Evolutionary conservation across 2,888 invertebrate species (phyloP).

Genomic region (Drosophila recens): DNA sequence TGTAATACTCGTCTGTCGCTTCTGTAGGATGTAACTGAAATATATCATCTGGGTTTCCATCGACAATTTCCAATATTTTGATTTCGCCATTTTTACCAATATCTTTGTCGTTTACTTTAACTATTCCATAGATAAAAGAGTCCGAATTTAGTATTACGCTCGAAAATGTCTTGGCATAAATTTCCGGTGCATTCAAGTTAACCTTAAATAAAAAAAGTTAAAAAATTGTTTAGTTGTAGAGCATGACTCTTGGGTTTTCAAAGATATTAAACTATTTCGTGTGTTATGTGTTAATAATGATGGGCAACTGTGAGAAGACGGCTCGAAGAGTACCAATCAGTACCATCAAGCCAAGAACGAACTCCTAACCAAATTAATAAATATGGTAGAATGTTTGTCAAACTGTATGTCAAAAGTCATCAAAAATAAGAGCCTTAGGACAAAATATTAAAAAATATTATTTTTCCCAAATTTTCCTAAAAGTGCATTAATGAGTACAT

Average conservation of each 20-base stretch:
- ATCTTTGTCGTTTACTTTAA: slow-evolving; percentile 93
- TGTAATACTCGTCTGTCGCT: slow-evolving; percentile 90
- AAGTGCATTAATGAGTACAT: no score
- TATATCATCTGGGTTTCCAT: slow-evolving; percentile 95
- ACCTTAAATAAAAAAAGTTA: slow-evolving; percentile 86
- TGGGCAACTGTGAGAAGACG: no score
- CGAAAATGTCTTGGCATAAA: slow-evolving; percentile 92
- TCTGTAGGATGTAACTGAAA: slow-evolving; percentile 90
- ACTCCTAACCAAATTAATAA: no score
- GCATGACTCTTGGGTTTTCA: neutral
- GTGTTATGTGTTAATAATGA: neutral
- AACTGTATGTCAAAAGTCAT: no score
- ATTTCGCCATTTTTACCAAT: slow-evolving; percentile 94
- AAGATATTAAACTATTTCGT: neutral
- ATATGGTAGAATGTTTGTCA: no score
- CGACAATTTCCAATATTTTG: slow-evolving; percentile 92
- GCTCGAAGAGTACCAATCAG: no score
- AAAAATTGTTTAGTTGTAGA: neutral
- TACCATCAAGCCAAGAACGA: no score
- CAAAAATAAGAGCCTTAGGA: no score
- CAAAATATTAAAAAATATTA: no score
- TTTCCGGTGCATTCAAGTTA: slow-evolving; percentile 94
- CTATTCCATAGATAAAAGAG: slow-evolving; percentile 95
- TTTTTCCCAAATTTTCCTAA: no score
- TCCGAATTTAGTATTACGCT: slow-evolving; percentile 92